phyloP scores from a whole-genome alignment of 2,113 vertebrate species.

The Brachypodius melanocephalos region DNA sequence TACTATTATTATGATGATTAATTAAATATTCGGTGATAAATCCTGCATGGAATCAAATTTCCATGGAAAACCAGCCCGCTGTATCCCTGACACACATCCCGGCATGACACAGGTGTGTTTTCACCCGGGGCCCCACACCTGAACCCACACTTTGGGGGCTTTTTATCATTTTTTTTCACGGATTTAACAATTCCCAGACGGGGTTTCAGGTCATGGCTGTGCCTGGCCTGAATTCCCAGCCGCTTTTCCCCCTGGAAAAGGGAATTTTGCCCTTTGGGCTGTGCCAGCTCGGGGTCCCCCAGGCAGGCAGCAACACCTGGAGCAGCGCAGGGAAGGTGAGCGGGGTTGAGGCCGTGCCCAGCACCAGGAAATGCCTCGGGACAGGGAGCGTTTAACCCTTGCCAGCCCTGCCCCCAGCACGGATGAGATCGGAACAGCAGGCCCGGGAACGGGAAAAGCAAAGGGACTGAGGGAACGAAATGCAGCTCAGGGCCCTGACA shows the following conservation, averaged over 20 bases:
- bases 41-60: accelerated
- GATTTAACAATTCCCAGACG: accelerated
- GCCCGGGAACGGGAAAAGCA: background rate
- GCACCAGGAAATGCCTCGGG: constrained; percentile 9
- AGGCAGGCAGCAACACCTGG: background rate
- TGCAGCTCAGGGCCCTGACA: accelerated
- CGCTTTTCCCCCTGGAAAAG: background rate
- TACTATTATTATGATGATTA: too few species aligned
- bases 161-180: background rate
- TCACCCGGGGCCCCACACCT: background rate
- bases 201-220: accelerated
- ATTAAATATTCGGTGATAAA: background rate
- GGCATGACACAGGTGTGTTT: background rate
- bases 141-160: accelerated
- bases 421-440: background rate
- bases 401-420: background rate
- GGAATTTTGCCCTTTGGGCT: background rate
- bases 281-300: accelerated
- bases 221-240: background rate
- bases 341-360: background rate
- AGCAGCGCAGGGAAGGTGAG: background rate
- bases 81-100: accelerated
- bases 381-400: constrained; percentile 2
- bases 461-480: accelerated
- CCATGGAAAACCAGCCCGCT: accelerated